Percentiles rank a stretch among this genome's conserved stretches.
These are phyloP conservation scores for Platalea minor DNA, from an alignment of 2,797 vertebrate genomes.

Conservation along the genomic window DNA sequence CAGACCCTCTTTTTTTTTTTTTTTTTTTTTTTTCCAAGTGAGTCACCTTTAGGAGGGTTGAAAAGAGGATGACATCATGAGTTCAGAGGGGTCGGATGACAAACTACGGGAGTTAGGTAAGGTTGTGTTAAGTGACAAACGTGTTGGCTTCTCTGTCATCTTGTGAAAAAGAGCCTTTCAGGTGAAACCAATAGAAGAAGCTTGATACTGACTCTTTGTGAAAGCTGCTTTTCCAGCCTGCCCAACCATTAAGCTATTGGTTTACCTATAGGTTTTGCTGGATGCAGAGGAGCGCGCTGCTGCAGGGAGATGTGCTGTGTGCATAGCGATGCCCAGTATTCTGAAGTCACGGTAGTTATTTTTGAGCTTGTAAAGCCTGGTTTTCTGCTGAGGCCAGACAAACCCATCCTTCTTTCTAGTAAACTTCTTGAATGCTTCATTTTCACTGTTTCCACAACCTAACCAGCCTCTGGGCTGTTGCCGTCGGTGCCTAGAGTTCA, in stretches of 20 bases:
- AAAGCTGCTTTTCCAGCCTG: background rate
- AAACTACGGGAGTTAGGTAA: background rate
- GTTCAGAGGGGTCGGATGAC: slow-evolving; percentile 25
- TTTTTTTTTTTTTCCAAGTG: background rate
- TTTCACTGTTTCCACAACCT: background rate
- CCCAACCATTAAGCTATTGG: background rate
- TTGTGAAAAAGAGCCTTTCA: slow-evolving; percentile 11
- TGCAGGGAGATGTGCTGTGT: background rate
- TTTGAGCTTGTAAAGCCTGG: background rate
- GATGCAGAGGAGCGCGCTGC: background rate
- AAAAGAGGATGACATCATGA: slow-evolving; percentile 56
- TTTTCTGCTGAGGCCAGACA: background rate
- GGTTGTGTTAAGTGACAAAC: slow-evolving; percentile 18
- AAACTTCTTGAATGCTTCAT: background rate
- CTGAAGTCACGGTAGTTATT: background rate
- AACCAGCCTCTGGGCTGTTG: background rate
- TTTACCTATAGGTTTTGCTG: background rate
- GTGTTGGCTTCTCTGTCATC: slow-evolving; percentile 23
- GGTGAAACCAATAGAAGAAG: background rate
- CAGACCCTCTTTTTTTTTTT: background rate
- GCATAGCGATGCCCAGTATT: background rate
- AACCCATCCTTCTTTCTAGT: background rate
- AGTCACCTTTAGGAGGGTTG: slow-evolving; percentile 10
- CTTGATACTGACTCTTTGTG: background rate
- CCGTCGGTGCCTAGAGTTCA: background rate